phyloP scores from a whole-genome alignment of 2,797 vertebrate genomes.

The Acipenser oxyrinchus region DNA sequence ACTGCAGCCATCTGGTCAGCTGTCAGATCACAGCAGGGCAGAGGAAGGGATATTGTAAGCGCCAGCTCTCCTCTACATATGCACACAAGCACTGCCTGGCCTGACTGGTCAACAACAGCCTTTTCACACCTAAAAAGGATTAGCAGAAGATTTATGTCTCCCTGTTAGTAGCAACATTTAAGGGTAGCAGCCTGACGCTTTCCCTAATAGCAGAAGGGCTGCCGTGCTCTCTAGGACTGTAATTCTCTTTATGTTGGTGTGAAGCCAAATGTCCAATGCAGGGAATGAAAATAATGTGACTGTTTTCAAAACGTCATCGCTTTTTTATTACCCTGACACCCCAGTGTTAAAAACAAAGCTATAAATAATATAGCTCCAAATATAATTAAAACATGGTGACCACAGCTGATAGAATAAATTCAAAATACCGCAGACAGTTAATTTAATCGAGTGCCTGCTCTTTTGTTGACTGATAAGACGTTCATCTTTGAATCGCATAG shows the following conservation, averaged over 20 bases:
- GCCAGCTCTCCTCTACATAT: constrained; percentile 35
- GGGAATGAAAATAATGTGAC: too few relatives aligned
- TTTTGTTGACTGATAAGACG: too few relatives aligned
- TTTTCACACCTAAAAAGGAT: constrained; percentile 70
- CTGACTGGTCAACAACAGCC: constrained; percentile 47
- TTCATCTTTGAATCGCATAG: too few relatives aligned
- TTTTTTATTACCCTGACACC: too few relatives aligned
- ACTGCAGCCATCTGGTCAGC: constrained; percentile 66
- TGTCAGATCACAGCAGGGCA: constrained; percentile 36
- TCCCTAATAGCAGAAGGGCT: constrained; percentile 3
- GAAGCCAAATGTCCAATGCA: not conserved
- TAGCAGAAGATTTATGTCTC: constrained; percentile 67
- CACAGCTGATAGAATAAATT: too few relatives aligned
- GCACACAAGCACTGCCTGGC: constrained; percentile 23
- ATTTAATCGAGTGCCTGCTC: too few relatives aligned
- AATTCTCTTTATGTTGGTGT: not conserved
- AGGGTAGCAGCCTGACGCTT: constrained; percentile 22
- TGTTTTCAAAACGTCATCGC: too few relatives aligned
- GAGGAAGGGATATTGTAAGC: constrained; percentile 25
- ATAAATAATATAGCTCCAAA: too few relatives aligned
- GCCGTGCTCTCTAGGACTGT: not conserved
- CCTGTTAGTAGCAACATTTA: constrained; percentile 33
- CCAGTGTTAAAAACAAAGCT: too few relatives aligned
- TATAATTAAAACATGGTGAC: too few relatives aligned
- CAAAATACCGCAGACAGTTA: too few relatives aligned